Conservation (phyloP, 2,113 vertebrate genomes). For the Oostethus manadensis region DNA sequence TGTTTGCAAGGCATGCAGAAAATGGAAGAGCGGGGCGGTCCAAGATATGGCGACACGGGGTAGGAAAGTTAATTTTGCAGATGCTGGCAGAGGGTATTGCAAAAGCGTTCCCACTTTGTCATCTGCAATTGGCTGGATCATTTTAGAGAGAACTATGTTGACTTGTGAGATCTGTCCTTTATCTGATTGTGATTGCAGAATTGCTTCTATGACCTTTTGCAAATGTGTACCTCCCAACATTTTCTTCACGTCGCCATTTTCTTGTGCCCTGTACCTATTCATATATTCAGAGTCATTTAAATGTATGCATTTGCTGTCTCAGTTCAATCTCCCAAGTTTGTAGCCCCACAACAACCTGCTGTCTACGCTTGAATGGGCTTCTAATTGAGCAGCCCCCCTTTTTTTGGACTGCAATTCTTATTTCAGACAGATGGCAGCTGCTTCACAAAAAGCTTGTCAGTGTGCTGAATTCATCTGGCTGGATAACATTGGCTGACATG, state of each 20-base stretch:
- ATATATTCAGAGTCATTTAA: slow-evolving; percentile 17
- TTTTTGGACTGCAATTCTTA: neutral
- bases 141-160: slow-evolving; percentile 35
- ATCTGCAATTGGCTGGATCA: slow-evolving; percentile 44
- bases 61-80: slow-evolving; percentile 41
- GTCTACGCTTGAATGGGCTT: slow-evolving; percentile 12
- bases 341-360: slow-evolving; percentile 13
- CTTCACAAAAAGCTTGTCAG: slow-evolving; percentile 11
- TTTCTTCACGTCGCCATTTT: slow-evolving; percentile 19
- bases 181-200: slow-evolving; percentile 41
- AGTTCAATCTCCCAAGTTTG: slow-evolving; percentile 19
- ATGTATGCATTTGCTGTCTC: slow-evolving; percentile 23
- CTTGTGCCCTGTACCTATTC: slow-evolving; percentile 21
- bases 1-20: slow-evolving; percentile 60
- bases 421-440: slow-evolving; percentile 3
- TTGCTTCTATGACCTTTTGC: slow-evolving; percentile 30
- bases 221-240: slow-evolving; percentile 19
- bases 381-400: slow-evolving; percentile 14
- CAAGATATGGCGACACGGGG: slow-evolving; percentile 28
- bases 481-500: slow-evolving; percentile 24
- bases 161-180: slow-evolving; percentile 28
- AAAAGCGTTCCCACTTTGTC: slow-evolving; percentile 6
- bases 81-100: slow-evolving; percentile 41
- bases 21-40: slow-evolving; percentile 44
- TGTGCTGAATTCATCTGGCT: slow-evolving; percentile 10